Evolutionary conservation across 2,888 invertebrate species (phyloP).

Genomic region (Agrochola macilenta): DNA sequence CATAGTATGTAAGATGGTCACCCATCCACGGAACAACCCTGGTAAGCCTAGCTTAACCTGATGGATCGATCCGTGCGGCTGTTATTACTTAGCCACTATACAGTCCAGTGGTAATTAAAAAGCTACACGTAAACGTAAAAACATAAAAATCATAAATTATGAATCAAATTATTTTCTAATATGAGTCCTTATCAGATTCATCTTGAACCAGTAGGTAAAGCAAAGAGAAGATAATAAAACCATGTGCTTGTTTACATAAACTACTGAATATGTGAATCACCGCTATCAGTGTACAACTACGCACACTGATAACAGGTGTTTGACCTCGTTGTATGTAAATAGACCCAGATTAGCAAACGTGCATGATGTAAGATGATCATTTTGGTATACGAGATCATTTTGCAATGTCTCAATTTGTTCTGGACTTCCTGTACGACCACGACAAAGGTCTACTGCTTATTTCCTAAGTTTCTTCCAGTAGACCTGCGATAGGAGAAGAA

Average conservation of each 20-base stretch:
- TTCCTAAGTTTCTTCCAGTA: too few relatives aligned
- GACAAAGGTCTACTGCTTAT: too few relatives aligned
- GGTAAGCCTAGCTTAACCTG: too few relatives aligned
- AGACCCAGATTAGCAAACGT: slow-evolving; percentile 18
- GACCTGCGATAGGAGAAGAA: too few relatives aligned
- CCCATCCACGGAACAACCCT: too few relatives aligned
- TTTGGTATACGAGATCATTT: background rate
- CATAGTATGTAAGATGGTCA: too few relatives aligned
- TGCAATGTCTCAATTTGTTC: background rate
- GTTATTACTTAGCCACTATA: background rate
- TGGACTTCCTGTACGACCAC: background rate
- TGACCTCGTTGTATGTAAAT: slow-evolving; percentile 53
- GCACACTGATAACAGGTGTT: slow-evolving; percentile 54
- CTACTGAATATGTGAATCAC: slow-evolving; percentile 45
- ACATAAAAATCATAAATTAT: background rate
- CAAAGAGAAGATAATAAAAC: slow-evolving; percentile 47
- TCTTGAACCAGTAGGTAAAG: slow-evolving; percentile 2
- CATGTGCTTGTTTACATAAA: slow-evolving; percentile 28
- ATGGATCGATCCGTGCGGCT: too few relatives aligned
- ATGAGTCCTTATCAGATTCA: background rate
- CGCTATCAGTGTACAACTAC: slow-evolving; percentile 35
- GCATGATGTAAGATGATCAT: slow-evolving; percentile 24
- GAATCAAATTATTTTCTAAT: slow-evolving; percentile 11
- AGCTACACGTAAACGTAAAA: background rate
- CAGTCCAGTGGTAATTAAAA: background rate